Conservation (phyloP, 2,113 vertebrate species). For the Isurus oxyrinchus region DNA sequence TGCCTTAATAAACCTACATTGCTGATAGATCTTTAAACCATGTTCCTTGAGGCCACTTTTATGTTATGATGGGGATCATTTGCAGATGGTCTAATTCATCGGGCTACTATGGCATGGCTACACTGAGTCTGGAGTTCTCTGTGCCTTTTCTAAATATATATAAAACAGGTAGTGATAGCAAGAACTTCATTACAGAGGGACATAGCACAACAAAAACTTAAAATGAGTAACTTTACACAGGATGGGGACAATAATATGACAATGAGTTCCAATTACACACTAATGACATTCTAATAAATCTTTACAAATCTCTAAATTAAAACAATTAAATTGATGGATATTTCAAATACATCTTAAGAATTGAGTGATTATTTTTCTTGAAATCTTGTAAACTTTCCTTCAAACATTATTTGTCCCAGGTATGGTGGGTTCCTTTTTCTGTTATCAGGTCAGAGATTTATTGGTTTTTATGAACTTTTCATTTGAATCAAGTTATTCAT, state of each 20-base stretch:
- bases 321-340: background rate
- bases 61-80: background rate
- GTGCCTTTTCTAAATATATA: background rate
- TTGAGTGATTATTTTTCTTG: background rate
- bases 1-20: background rate
- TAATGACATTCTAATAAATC: background rate
- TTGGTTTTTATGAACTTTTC: background rate
- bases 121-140: background rate
- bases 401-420: background rate
- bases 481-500: background rate
- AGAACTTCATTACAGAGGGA: background rate
- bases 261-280: background rate
- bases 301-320: background rate
- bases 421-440: background rate
- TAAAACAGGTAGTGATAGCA: background rate
- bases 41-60: background rate
- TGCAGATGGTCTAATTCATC: background rate
- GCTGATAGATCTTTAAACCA: slow-evolving; percentile 19
- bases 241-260: background rate
- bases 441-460: background rate
- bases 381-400: background rate
- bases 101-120: background rate
- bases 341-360: background rate
- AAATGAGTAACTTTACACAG: background rate
- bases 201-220: background rate